Base-by-base conservation (phyloP, 1,140 invertebrate species). In the Akabosia matsudoensis region DNA sequence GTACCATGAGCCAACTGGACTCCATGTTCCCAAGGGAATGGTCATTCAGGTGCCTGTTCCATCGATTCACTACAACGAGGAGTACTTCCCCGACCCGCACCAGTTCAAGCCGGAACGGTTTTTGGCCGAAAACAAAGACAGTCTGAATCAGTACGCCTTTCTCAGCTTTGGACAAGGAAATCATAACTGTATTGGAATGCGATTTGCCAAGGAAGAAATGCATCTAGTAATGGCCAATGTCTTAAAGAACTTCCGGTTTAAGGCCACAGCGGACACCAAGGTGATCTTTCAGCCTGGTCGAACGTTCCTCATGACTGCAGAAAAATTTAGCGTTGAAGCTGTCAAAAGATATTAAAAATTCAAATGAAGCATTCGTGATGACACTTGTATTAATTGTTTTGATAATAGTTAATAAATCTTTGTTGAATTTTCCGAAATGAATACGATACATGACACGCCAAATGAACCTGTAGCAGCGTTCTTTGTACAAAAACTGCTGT, bases 171-270 rank as follows among this genome's bases (percentile, higher is more conserved):
- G 76, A 45, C 28, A 52, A 16, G 76, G 79, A 10, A 70, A 70
- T 1, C 76, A 78, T n/a, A 80, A 80, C 78, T 89, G 88, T 75
- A 83, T 89, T 26, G 88, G 88, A 28, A 85, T 86, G 82, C 79
- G 88, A 33, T 88, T 89, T 75, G 88, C 87, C n/a, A 79, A 85
- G 30, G 81, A 88, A 77, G 85, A 88, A 80, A 82, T 86, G 0
- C 88, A 88, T 79, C 28, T 70, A 10, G 83, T 85, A 73, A 64
- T 84, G 52, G 78, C 77, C 14, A 67, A 28, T 10, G 28, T 79
- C n/a, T 33, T 79, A 33, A 79, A 70, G 28, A 52, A 77, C 24
- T 79, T 77, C 28, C 24, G 13, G 54, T 77, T 77, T 33, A 64
- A 77, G 61, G 3, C 67, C 14, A 73, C n/a, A 18, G 64, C 28